Conservation (phyloP, 1,140 invertebrate species). For the Drosophila obscura region DNA sequence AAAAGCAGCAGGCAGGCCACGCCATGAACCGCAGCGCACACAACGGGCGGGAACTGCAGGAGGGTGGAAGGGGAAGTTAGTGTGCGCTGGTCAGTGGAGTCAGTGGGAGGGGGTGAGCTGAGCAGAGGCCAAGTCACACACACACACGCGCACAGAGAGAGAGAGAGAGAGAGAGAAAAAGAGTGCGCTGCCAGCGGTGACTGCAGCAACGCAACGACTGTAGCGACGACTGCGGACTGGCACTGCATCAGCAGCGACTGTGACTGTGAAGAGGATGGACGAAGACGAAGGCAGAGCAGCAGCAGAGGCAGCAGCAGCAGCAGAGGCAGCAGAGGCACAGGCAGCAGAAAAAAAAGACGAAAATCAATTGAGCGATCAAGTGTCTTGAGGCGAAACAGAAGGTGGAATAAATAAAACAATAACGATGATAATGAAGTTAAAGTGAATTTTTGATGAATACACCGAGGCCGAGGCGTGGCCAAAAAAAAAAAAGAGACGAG, state of each 20-base stretch:
- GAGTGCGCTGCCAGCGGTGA: too few relatives aligned
- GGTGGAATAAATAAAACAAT: constrained; percentile 84
- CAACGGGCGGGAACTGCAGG: constrained; percentile 33
- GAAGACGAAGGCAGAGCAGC: constrained; percentile 47
- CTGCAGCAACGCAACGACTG: too few relatives aligned
- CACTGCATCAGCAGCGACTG: too few relatives aligned
- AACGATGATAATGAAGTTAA: constrained; percentile 84
- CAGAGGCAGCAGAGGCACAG: constrained; percentile 33
- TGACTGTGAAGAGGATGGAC: constrained; percentile 26
- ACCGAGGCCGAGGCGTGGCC: constrained; percentile 69
- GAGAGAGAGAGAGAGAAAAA: background rate
- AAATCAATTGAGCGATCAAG: constrained; percentile 84
- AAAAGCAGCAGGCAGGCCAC: constrained; percentile 68
- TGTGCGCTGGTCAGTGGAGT: too few relatives aligned
- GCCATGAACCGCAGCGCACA: constrained; percentile 16
- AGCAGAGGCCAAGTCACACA: too few relatives aligned
- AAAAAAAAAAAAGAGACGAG: constrained; percentile 35
- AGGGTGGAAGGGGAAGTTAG: too few relatives aligned
- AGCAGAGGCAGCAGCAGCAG: constrained; percentile 4
- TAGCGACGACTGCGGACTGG: too few relatives aligned
- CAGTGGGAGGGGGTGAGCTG: too few relatives aligned
- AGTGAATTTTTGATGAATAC: constrained; percentile 83
- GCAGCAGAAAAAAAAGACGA: constrained; percentile 30
- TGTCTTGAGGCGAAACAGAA: constrained; percentile 84
- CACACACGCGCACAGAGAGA: too few relatives aligned